These are phyloP conservation scores for Connochaetes taurinus DNA, from an alignment of 2,113 vertebrate species.

Conservation along the genomic window DNA sequence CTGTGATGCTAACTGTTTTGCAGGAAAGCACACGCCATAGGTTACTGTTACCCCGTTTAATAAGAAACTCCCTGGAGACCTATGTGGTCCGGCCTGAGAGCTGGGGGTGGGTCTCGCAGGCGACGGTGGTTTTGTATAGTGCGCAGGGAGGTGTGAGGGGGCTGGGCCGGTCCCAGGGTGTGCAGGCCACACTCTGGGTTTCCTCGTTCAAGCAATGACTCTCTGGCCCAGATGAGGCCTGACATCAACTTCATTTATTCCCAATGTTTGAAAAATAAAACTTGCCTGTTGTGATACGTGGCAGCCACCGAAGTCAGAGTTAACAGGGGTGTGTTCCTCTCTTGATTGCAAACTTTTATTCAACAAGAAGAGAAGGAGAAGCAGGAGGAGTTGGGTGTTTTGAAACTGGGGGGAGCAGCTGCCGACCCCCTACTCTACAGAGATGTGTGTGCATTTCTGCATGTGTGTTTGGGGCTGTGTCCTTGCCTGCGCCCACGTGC, in stretches of 20 bases:
- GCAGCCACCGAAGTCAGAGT: not conserved
- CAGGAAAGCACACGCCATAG: not conserved
- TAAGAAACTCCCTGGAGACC: not conserved
- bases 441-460: not conserved
- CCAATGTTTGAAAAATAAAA: not conserved
- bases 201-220: not conserved
- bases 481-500: not conserved
- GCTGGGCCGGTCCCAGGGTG: rapidly evolving
- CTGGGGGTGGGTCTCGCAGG: not conserved
- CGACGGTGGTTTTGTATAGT: rapidly evolving
- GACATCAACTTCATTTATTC: not conserved
- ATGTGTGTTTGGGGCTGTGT: too few relatives aligned
- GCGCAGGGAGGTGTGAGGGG: not conserved
- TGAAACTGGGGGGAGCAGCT: rapidly evolving
- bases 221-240: not conserved
- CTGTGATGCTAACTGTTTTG: not conserved
- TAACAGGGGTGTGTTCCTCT: too few relatives aligned
- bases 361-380: not conserved
- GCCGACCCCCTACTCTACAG: rapidly evolving
- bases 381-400: rapidly evolving
- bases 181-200: not conserved
- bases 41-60: too few relatives aligned
- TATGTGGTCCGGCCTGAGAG: too few relatives aligned
- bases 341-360: not conserved
- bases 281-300: not conserved